Percentiles rank a stretch among this genome's conserved stretches.
phyloP scores from a whole-genome alignment of 2,888 invertebrate species.

The Adelphocoris suturalis region DNA sequence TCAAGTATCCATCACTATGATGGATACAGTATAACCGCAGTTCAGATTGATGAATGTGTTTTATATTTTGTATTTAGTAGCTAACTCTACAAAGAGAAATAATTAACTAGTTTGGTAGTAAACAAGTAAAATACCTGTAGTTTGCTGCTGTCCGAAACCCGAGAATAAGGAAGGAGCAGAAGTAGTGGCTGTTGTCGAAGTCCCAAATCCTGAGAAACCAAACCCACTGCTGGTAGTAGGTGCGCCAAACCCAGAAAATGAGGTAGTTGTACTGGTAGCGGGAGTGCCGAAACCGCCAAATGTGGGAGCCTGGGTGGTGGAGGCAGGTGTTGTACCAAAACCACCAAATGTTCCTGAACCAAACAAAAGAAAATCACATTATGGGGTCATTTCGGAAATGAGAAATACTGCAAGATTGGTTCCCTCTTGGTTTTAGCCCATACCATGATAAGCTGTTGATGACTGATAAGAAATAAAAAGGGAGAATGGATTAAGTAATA shows the following conservation, averaged over 20 bases:
- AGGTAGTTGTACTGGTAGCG: constrained; percentile 67
- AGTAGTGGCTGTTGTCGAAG: constrained; percentile 81
- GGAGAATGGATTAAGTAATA: no score
- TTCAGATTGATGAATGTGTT: no score
- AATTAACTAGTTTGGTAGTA: no score
- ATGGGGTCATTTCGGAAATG: neutral
- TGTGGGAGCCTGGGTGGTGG: constrained; percentile 77
- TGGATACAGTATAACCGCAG: no score
- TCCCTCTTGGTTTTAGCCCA: neutral
- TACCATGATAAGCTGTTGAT: neutral
- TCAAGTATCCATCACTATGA: no score
- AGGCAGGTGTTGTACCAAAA: constrained; percentile 76
- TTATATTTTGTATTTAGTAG: no score
- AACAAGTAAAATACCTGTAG: neutral
- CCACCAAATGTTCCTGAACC: constrained; percentile 74
- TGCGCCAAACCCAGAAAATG: constrained; percentile 76
- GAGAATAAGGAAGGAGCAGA: constrained; percentile 80
- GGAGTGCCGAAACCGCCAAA: constrained; percentile 78
- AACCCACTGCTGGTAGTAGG: constrained; percentile 76
- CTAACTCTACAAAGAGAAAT: no score
- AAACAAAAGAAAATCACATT: neutral
- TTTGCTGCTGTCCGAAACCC: constrained; percentile 77
- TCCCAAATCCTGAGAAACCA: constrained; percentile 80
- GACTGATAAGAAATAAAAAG: no score
- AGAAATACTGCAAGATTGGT: constrained; percentile 5